These are phyloP conservation scores for Lasioglossum zephyrum DNA, from an alignment of 2,888 invertebrate genomes.

Conservation along the genomic window DNA sequence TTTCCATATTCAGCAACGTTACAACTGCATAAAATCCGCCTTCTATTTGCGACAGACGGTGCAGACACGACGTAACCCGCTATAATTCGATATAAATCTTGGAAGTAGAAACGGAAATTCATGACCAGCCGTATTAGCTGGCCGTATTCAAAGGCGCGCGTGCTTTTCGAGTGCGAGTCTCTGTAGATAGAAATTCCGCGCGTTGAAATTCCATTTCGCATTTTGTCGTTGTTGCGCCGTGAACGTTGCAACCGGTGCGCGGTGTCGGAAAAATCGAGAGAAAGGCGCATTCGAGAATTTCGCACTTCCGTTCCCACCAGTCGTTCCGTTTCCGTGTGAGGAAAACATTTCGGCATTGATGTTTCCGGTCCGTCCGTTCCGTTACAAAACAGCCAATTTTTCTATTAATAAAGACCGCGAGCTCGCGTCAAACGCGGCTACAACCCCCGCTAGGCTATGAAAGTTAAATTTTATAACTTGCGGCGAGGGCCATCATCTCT, in stretches of 20 bases:
- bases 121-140: neutral
- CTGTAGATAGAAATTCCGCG: neutral
- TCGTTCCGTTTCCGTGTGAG: neutral
- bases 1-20: neutral
- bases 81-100: neutral
- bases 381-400: conserved; percentile 12
- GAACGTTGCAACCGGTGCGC: neutral
- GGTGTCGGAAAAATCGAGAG: neutral
- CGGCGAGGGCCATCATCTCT: conserved; percentile 32
- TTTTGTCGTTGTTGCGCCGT: neutral
- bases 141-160: neutral
- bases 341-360: neutral
- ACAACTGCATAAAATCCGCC: neutral
- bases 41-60: neutral
- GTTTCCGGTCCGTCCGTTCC: neutral
- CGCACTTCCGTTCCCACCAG: neutral
- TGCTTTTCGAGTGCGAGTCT: neutral
- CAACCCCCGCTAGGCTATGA: neutral
- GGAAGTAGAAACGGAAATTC: neutral
- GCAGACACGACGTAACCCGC: neutral
- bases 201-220: neutral
- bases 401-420: neutral
- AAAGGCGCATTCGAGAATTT: neutral
- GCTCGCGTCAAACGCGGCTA: neutral
- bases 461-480: conserved; percentile 51